phyloP scores from a whole-genome alignment of 2,797 vertebrate genomes.

The Rhyacichthys aspro region DNA sequence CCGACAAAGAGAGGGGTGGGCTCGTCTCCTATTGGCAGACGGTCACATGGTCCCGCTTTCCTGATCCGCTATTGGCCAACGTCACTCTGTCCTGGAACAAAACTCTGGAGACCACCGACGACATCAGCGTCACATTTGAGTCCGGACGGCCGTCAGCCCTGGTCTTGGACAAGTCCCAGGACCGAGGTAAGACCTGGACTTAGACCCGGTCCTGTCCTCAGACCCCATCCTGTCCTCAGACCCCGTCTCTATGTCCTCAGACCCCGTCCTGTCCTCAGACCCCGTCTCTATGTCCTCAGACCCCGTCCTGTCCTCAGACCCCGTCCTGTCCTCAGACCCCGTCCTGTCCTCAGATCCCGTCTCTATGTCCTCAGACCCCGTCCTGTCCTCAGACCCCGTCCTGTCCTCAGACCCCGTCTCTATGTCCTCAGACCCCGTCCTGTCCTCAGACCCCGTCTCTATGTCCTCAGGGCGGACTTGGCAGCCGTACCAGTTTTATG shows the following conservation, averaged over 20 bases:
- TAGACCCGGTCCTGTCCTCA: no score
- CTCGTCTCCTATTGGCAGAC: constrained; percentile 98
- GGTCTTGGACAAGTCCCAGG: constrained; percentile 95
- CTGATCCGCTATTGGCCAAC: constrained; percentile 92
- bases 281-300: constrained; percentile 51
- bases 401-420: constrained; percentile 51
- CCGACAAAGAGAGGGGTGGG: constrained; percentile 90
- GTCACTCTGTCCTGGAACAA: constrained; percentile 97
- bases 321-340: no score
- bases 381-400: no score
- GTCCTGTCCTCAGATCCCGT: constrained; percentile 55
- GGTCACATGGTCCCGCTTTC: constrained; percentile 92
- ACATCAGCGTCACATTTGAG: constrained; percentile 93
- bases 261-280: neutral
- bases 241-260: constrained; percentile 51
- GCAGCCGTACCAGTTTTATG: constrained; percentile 97
- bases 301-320: no score
- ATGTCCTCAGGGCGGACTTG: constrained; percentile 77
- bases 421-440: constrained; percentile 12
- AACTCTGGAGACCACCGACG: constrained; percentile 94
- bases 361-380: no score
- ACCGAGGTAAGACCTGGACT: constrained; percentile 84
- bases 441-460: no score
- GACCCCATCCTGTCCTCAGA: neutral
- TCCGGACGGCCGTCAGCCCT: constrained; percentile 94